phyloP scores from a whole-genome alignment of 2,113 vertebrate genomes.

The Hirundichthys speculiger region DNA sequence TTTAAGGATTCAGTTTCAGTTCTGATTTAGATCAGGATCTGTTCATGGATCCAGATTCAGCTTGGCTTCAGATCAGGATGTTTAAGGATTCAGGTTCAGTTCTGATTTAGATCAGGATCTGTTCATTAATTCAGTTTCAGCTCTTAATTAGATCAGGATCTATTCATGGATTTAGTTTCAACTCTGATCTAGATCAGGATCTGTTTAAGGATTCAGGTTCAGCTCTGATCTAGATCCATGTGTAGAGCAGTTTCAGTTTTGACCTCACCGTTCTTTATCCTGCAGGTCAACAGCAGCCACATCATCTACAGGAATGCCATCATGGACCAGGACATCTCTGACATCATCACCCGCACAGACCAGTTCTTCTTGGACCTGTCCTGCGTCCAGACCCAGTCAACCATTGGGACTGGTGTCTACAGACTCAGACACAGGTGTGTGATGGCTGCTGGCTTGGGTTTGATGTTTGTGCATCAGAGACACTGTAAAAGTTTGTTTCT shows the following conservation, averaged over 20 bases:
- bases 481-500: background rate
- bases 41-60: too few species aligned
- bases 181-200: background rate
- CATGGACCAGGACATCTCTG: background rate
- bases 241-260: too few species aligned
- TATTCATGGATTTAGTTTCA: background rate
- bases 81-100: too few species aligned
- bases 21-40: too few species aligned
- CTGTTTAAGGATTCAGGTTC: background rate
- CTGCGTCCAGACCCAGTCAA: constrained; percentile 12
- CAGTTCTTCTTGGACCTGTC: constrained; percentile 31
- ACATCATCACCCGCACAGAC: background rate
- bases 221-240: too few species aligned
- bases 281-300: constrained; percentile 23
- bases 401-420: background rate
- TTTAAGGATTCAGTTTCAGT: too few species aligned
- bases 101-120: too few species aligned
- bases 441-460: background rate
- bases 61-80: too few species aligned
- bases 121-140: too few species aligned
- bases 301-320: constrained; percentile 38
- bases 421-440: constrained; percentile 30
- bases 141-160: too few species aligned
- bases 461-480: too few species aligned
- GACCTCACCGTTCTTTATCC: background rate